phyloP scores from a whole-genome alignment of 1,140 invertebrate genomes.

The Paraescarpia echinospica region DNA sequence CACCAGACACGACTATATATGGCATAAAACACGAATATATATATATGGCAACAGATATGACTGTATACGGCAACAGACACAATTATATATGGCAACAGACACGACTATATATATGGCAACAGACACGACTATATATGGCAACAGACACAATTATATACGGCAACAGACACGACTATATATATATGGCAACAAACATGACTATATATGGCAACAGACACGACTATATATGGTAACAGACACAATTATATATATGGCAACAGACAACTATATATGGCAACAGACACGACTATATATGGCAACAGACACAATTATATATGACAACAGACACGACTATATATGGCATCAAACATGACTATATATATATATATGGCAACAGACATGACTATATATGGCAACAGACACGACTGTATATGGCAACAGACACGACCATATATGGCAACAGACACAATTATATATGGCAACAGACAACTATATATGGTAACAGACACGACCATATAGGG shows the following conservation, averaged over 20 bases:
- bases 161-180: background rate
- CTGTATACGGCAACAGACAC: background rate
- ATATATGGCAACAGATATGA: background rate
- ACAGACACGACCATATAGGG: background rate
- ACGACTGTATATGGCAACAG: background rate
- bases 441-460: background rate
- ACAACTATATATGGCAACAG: background rate
- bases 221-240: no score
- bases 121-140: background rate
- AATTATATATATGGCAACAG: no score
- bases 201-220: background rate
- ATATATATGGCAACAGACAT: background rate
- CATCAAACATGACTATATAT: no score
- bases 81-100: background rate
- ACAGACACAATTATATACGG: no score
- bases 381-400: background rate
- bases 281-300: background rate
- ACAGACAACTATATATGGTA: background rate
- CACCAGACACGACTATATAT: background rate
- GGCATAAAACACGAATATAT: no score
- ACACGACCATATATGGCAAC: background rate
- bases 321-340: background rate
- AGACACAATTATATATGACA: background rate
- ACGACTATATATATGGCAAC: background rate
- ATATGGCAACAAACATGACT: background rate